phyloP scores from a whole-genome alignment of 2,797 vertebrate genomes.

The Sebastes iracundus region DNA sequence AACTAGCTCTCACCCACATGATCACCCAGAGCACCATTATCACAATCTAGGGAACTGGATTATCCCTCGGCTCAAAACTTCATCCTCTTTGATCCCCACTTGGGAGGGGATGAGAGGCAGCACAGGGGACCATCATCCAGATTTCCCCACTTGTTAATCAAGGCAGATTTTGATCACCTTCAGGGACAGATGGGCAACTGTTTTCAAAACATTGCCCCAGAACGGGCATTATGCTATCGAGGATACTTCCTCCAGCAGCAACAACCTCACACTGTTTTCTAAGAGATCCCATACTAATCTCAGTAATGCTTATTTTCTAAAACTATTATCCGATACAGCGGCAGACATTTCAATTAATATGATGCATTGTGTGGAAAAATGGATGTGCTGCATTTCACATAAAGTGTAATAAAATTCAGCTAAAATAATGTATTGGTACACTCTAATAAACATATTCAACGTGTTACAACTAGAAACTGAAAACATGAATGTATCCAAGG shows the following conservation, averaged over 20 bases:
- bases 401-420: background rate
- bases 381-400: background rate
- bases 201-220: constrained; percentile 56
- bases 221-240: constrained; percentile 23
- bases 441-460: background rate
- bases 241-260: constrained; percentile 19
- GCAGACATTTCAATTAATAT: constrained; percentile 8
- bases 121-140: constrained; percentile 57
- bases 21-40: constrained; percentile 80
- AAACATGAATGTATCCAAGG: background rate
- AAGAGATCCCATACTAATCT: background rate
- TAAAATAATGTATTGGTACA: background rate
- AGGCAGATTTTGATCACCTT: constrained; percentile 80
- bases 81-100: constrained; percentile 76
- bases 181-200: constrained; percentile 80
- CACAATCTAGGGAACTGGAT: constrained; percentile 81
- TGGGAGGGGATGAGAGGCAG: constrained; percentile 69
- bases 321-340: background rate
- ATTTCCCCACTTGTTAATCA: constrained; percentile 78
- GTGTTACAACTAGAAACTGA: background rate
- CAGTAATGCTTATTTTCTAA: background rate
- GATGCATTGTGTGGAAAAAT: background rate
- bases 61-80: constrained; percentile 78
- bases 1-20: constrained; percentile 57
- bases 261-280: background rate